Percentiles rank a stretch among this genome's conserved stretches.
Conservation (phyloP, 2,888 invertebrate species). For the Fragum whitleyi region DNA sequence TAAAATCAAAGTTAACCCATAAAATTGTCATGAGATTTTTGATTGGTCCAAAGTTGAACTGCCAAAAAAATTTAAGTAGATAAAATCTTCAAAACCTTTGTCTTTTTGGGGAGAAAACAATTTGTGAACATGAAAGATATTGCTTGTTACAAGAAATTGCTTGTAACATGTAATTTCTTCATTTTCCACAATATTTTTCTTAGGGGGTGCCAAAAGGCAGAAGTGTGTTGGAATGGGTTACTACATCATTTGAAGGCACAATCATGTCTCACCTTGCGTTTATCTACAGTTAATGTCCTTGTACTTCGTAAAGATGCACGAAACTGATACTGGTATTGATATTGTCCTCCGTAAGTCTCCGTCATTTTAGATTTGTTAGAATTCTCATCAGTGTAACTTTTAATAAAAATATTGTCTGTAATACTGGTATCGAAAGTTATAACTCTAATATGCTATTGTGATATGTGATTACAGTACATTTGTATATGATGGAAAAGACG, state of each 20-base stretch:
- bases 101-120: too few species aligned
- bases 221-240: background rate
- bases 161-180: background rate
- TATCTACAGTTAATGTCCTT: conserved; percentile 57
- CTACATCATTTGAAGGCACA: background rate
- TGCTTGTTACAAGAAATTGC: background rate
- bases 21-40: too few species aligned
- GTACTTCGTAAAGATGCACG: conserved; percentile 49
- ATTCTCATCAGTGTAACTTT: too few species aligned
- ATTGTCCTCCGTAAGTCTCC: conserved; percentile 56
- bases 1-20: too few species aligned
- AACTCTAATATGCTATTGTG: too few species aligned
- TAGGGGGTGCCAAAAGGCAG: background rate
- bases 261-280: conserved; percentile 51
- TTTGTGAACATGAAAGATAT: background rate
- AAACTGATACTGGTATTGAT: conserved; percentile 54
- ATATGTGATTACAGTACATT: too few species aligned
- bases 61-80: too few species aligned
- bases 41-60: too few species aligned
- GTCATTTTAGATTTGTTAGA: conserved; percentile 25
- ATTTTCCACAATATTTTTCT: background rate
- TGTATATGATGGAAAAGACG: too few species aligned
- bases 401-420: too few species aligned
- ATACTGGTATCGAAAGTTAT: too few species aligned
- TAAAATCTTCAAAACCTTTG: too few species aligned